phyloP scores from a whole-genome alignment of 1,140 invertebrate species.

The Monochamus saltuarius region DNA sequence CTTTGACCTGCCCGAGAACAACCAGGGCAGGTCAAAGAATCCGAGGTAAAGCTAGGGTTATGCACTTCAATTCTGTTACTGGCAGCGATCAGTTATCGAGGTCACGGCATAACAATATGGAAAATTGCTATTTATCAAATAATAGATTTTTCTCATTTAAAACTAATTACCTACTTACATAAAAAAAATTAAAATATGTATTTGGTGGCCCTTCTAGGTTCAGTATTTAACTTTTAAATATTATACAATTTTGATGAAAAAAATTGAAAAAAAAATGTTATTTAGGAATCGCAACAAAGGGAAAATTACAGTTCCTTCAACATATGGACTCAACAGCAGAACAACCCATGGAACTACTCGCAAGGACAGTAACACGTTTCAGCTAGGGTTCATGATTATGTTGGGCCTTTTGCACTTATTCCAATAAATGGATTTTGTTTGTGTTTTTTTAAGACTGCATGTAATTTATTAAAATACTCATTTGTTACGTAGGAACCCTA shows the following conservation, averaged over 20 bases:
- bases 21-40: too few species aligned
- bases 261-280: background rate
- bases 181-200: too few species aligned
- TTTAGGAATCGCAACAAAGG: slow-evolving; percentile 8
- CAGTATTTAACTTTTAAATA: too few species aligned
- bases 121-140: too few species aligned
- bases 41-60: too few species aligned
- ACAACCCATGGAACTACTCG: slow-evolving; percentile 23
- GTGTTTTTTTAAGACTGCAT: slow-evolving; percentile 29
- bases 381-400: slow-evolving; percentile 3
- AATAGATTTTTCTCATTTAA: too few species aligned
- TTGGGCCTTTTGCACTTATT: slow-evolving; percentile 30
- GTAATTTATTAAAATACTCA: slow-evolving; percentile 29
- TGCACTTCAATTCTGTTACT: too few species aligned
- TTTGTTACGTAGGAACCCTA: slow-evolving; percentile 17
- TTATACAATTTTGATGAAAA: background rate
- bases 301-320: slow-evolving; percentile 26
- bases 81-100: too few species aligned
- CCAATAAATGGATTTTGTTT: slow-evolving; percentile 11
- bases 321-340: slow-evolving; percentile 27
- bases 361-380: slow-evolving; percentile 20
- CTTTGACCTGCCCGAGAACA: too few species aligned
- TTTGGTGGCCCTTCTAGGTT: too few species aligned
- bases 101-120: too few species aligned
- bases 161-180: too few species aligned